Base-by-base conservation (phyloP, 2,113 vertebrate species). In the Chaetura pelagica region DNA sequence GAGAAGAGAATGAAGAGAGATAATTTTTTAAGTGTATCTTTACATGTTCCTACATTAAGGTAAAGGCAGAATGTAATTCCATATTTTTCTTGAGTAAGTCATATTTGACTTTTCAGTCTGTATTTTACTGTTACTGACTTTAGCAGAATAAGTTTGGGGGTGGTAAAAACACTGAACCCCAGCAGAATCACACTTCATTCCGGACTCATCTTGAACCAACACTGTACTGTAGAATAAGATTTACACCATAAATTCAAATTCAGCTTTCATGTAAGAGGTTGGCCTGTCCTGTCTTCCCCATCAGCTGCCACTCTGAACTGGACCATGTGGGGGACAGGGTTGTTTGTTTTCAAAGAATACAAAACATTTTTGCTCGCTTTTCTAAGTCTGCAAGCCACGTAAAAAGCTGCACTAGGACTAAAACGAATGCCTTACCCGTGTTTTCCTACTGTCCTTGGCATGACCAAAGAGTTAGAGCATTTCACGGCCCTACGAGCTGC, bases 321-420 rank as follows among this genome's bases (percentile, higher is more conserved):
- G 32, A 71, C 61, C 21, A 16, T 6, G 7, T 0, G 0, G 6
- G 44, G 38, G 15, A 15, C 21, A 73, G 13, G 30, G 34, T 42
- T n/a, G 34, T 42, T n/a, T n/a, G n/a, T 88, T 27, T 76, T 61
- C n/a, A 73, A 12, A 44, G 29, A 59, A 55, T 6, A 68, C 5
- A 69, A 59, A 84, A 46, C 3, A 42, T 32, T 86, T 87, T 76
- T 48, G 12, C 27, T 29, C 32, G 12, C 34, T 83, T 83, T 79
- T 84, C 42, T 59, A 75, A 77, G 38, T 22, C 81, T 54, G 57
- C 4, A 7, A 78, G 54, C 29, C 34, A 55, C 8, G 29, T 62
- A 84, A 42, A 72, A 76, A 90, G 61, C 74, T 83, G 52, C 29
- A 40, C 35, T 38, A 8, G 1, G 58, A 51, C 32, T 77, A 80